These are phyloP conservation scores for Didymodactylos carnosus DNA, from an alignment of 2,888 invertebrate genomes.

Conservation along the genomic window DNA sequence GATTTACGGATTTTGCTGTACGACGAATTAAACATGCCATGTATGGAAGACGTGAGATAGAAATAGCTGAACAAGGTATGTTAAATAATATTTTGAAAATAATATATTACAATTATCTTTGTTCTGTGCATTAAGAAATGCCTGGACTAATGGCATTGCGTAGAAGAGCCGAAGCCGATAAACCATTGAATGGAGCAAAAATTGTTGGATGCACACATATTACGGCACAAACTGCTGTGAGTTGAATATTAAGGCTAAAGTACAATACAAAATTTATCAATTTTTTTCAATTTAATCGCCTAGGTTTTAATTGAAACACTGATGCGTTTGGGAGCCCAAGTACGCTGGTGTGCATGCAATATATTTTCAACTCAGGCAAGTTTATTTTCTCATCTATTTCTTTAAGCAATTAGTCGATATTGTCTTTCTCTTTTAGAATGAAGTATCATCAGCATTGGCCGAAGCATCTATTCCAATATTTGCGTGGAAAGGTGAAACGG, in stretches of 20 bases:
- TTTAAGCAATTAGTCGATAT: background rate
- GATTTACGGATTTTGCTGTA: slow-evolving; percentile 70
- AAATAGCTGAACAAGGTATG: slow-evolving; percentile 80
- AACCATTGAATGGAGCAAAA: slow-evolving; percentile 79
- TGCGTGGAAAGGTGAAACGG: slow-evolving; percentile 89
- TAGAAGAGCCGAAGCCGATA: slow-evolving; percentile 67
- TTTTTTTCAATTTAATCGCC: background rate
- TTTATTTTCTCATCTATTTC: background rate
- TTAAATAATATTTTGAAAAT: too few relatives aligned
- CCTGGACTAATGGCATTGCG: slow-evolving; percentile 85
- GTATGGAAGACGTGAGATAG: slow-evolving; percentile 81
- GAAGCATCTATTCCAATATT: slow-evolving; percentile 67
- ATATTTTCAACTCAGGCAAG: slow-evolving; percentile 77
- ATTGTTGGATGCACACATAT: slow-evolving; percentile 94
- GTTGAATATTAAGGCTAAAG: too few relatives aligned
- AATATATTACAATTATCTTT: too few relatives aligned
- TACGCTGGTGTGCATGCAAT: slow-evolving; percentile 90
- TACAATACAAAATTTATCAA: background rate
- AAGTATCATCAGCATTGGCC: slow-evolving; percentile 81
- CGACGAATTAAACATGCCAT: slow-evolving; percentile 74
- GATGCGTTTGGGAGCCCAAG: slow-evolving; percentile 61
- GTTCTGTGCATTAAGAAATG: slow-evolving; percentile 83
- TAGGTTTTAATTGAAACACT: slow-evolving; percentile 61
- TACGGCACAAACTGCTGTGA: slow-evolving; percentile 83
- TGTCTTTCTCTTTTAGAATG: slow-evolving; percentile 43